Percentiles rank a stretch among this genome's conserved stretches.
phyloP scores from a whole-genome alignment of 2,888 invertebrate genomes.

The Dasysyrphus tricinctus region DNA sequence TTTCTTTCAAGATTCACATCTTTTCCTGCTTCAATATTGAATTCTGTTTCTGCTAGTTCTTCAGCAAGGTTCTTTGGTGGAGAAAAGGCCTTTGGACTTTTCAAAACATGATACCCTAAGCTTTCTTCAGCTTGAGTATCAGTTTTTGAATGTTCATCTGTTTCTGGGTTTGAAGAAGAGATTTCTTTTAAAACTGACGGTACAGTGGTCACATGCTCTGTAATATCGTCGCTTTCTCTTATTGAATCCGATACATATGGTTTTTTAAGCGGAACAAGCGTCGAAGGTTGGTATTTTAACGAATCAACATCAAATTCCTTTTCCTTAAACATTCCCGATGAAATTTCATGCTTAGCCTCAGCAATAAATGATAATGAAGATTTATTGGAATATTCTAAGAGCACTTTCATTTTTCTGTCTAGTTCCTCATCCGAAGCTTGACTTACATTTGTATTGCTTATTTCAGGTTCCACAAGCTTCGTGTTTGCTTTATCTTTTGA shows the following conservation, averaged over 20 bases:
- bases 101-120: too few relatives aligned
- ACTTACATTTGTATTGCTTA: background rate
- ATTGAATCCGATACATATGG: background rate
- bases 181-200: background rate
- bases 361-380: slow-evolving; percentile 77
- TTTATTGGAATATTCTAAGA: slow-evolving; percentile 77
- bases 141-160: background rate
- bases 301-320: slow-evolving; percentile 35
- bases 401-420: slow-evolving; percentile 76
- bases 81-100: background rate
- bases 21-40: background rate
- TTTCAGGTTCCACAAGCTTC: background rate
- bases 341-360: slow-evolving; percentile 77
- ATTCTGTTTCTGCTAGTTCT: slow-evolving; percentile 14
- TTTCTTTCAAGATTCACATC: background rate
- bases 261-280: slow-evolving; percentile 14
- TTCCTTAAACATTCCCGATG: slow-evolving; percentile 54
- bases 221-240: background rate
- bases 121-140: background rate
- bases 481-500: background rate
- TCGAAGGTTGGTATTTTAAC: slow-evolving; percentile 34
- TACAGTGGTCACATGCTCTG: background rate
- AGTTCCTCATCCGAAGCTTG: slow-evolving; percentile 12
- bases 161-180: background rate
- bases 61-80: slow-evolving; percentile 16